A percentile compares a stretch with the other conserved stretches of the same genome.
Evolutionary conservation across 1,140 invertebrate genomes (phyloP).

Genomic region (Saccostrea echinata): DNA sequence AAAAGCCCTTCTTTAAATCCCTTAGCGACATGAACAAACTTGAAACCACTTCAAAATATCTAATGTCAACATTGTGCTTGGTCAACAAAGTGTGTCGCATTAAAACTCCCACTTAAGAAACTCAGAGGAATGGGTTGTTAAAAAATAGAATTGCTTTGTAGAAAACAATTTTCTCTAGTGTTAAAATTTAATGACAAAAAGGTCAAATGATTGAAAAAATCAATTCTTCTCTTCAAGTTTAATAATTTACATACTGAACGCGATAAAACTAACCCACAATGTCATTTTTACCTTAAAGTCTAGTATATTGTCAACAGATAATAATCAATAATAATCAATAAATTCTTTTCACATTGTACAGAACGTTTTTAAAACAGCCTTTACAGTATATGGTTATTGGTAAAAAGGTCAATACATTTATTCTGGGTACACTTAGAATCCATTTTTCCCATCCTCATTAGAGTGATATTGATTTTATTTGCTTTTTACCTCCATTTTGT

Average conservation of each 20-base stretch:
- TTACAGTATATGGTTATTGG: background rate
- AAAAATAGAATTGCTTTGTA: background rate
- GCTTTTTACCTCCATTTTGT: background rate
- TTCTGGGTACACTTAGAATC: background rate
- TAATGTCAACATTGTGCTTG: slow-evolving; percentile 38
- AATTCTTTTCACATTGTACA: background rate
- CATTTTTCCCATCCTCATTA: background rate
- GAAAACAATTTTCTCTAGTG: background rate
- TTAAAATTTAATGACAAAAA: background rate
- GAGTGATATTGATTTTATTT: background rate
- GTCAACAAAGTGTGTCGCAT: slow-evolving; percentile 27
- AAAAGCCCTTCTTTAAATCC: background rate
- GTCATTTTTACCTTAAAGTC: no score
- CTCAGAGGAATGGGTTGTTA: background rate
- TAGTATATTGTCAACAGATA: background rate
- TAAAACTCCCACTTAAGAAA: background rate
- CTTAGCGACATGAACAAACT: slow-evolving; percentile 32
- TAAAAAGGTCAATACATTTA: background rate
- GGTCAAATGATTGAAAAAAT: background rate
- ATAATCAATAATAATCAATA: background rate
- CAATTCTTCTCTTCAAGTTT: background rate
- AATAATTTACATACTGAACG: slow-evolving; percentile 4
- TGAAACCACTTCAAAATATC: slow-evolving; percentile 32
- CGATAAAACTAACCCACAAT: background rate
- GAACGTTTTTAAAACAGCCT: background rate